A percentile compares a stretch with the other conserved stretches of the same genome.
Conservation (phyloP, 2,797 vertebrate genomes). For the Myotis myotis region DNA sequence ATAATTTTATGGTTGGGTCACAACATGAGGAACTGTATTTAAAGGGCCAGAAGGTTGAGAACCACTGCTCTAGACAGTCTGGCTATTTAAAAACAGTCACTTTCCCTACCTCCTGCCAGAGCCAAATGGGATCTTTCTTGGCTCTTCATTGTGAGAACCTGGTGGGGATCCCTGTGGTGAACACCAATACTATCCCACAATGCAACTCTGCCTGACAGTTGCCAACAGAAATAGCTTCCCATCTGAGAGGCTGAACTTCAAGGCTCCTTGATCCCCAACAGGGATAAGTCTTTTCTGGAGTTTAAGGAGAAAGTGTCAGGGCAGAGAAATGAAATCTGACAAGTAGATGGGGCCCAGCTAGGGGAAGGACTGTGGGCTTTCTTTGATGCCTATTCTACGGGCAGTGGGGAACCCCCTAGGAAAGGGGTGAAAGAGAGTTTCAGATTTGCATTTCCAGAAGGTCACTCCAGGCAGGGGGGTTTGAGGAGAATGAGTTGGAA, state of each 20-base stretch:
- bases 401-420: background rate
- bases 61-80: background rate
- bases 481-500: background rate
- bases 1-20: too few species aligned
- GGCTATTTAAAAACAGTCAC: background rate
- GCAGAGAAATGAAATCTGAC: background rate
- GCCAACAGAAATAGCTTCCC: background rate
- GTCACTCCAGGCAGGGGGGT: background rate
- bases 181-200: background rate
- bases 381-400: background rate
- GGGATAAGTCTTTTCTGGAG: background rate
- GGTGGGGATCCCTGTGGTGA: background rate
- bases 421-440: background rate
- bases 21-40: too few species aligned
- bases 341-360: background rate
- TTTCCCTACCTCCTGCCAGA: background rate
- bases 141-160: background rate
- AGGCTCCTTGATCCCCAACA: background rate
- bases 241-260: background rate
- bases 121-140: background rate
- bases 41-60: too few species aligned
- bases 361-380: background rate
- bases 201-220: background rate
- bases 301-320: background rate
- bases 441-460: background rate